Percentiles rank a stretch among this genome's conserved stretches.
These are phyloP conservation scores for Catocala fraxini DNA, from an alignment of 2,888 invertebrate genomes.

Conservation along the genomic window DNA sequence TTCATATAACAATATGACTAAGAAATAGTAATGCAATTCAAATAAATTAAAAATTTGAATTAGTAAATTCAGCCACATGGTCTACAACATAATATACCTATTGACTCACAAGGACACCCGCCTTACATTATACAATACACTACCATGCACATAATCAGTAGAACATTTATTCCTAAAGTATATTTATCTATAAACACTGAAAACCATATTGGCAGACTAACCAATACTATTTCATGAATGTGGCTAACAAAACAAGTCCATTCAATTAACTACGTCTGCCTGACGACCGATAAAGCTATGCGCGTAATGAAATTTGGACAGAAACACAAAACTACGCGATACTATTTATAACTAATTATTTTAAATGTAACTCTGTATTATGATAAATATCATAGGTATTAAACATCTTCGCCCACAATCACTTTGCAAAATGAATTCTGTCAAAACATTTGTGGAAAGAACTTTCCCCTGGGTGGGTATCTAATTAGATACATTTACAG, in stretches of 20 bases:
- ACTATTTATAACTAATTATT: constrained; percentile 20
- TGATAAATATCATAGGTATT: constrained; percentile 26
- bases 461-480: constrained; percentile 52
- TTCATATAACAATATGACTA: no score
- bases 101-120: no score
- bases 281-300: constrained; percentile 66
- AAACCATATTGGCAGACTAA: constrained; percentile 38
- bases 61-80: no score
- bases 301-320: constrained; percentile 67
- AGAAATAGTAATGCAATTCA: no score
- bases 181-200: background rate
- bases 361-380: constrained; percentile 7
- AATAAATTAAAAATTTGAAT: no score
- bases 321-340: constrained; percentile 15
- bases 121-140: no score
- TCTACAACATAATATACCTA: no score
- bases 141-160: no score
- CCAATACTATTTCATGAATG: constrained; percentile 59
- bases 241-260: constrained; percentile 69
- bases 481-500: constrained; percentile 60
- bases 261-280: constrained; percentile 69
- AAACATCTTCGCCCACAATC: constrained; percentile 25
- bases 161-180: no score
- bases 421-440: constrained; percentile 37
- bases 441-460: constrained; percentile 37